Percentiles rank a stretch among this genome's conserved stretches.
phyloP scores from a whole-genome alignment of 2,888 invertebrate genomes.

The Ptychoptera albimana region DNA sequence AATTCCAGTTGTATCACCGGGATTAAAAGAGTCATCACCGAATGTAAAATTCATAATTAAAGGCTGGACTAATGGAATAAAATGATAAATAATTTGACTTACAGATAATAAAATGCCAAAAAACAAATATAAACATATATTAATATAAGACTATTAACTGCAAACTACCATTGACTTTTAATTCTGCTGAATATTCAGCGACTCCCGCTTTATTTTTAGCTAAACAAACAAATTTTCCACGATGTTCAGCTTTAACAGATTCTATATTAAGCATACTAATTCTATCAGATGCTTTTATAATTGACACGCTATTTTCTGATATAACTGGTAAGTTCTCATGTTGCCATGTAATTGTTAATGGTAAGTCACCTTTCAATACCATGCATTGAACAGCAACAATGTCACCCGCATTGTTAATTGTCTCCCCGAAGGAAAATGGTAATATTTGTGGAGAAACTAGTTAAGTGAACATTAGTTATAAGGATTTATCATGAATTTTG shows the following conservation, averaged over 20 bases:
- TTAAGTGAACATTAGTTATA: conserved; percentile 6
- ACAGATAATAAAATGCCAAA: neutral
- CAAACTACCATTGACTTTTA: conserved; percentile 12
- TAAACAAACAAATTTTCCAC: conserved; percentile 42
- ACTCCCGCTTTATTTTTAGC: conserved; percentile 37
- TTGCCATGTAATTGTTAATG: conserved; percentile 59
- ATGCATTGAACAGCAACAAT: conserved; percentile 53
- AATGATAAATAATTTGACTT: neutral
- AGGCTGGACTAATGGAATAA: conserved; percentile 32
- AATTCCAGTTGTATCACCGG: conserved; percentile 34
- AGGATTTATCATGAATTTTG: neutral
- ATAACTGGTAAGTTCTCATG: conserved; percentile 32
- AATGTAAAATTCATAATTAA: conserved; percentile 34
- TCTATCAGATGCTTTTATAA: conserved; percentile 43
- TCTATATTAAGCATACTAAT: conserved; percentile 57
- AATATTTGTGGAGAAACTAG: conserved; percentile 60
- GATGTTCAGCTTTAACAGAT: conserved; percentile 48
- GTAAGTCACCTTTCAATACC: conserved; percentile 62
- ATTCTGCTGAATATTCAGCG: conserved; percentile 23
- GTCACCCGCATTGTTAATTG: conserved; percentile 52
- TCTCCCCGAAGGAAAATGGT: conserved; percentile 55
- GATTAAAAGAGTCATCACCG: conserved; percentile 33
- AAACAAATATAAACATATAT: neutral
- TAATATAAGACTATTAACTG: neutral
- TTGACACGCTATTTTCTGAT: conserved; percentile 33